A percentile compares a stretch with the other conserved stretches of the same genome.
Conservation (phyloP, 1,140 invertebrate genomes). For the Procambarus virginalis region DNA sequence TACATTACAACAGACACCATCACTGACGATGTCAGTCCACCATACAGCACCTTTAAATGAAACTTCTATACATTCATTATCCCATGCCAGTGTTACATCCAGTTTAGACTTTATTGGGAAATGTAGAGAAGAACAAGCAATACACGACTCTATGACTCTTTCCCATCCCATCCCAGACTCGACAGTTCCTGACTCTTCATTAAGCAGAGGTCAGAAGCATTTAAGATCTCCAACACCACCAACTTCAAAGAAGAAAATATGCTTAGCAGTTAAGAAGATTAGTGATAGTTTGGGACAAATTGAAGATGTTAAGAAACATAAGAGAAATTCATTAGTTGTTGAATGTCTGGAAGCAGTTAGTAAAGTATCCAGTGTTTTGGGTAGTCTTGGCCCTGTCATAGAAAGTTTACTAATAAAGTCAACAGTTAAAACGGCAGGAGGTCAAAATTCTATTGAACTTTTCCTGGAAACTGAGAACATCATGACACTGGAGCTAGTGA, state of each 20-base stretch:
- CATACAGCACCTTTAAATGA: not conserved
- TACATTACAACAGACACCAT: no score
- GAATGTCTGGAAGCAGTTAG: not conserved
- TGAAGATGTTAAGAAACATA: not conserved
- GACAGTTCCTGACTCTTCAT: not conserved
- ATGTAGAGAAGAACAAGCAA: no score
- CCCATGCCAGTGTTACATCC: not conserved
- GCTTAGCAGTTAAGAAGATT: not conserved
- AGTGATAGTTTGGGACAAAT: not conserved
- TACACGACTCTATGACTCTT: not conserved
- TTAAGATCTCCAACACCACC: not conserved
- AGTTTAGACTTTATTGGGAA: not conserved
- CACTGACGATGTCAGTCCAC: not conserved
- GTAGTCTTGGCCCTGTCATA: not conserved
- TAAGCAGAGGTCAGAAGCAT: not conserved
- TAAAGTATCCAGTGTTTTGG: not conserved
- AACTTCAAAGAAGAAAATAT: not conserved
- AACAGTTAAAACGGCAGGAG: not conserved
- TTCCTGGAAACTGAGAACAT: not conserved
- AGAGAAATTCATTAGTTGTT: not conserved
- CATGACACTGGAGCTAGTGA: not conserved
- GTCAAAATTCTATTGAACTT: not conserved
- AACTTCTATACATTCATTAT: not conserved
- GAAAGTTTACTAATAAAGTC: not conserved
- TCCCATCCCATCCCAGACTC: not conserved